These are phyloP conservation scores for Danio choprae DNA, from an alignment of 2,797 vertebrate species.

Conservation along the genomic window DNA sequence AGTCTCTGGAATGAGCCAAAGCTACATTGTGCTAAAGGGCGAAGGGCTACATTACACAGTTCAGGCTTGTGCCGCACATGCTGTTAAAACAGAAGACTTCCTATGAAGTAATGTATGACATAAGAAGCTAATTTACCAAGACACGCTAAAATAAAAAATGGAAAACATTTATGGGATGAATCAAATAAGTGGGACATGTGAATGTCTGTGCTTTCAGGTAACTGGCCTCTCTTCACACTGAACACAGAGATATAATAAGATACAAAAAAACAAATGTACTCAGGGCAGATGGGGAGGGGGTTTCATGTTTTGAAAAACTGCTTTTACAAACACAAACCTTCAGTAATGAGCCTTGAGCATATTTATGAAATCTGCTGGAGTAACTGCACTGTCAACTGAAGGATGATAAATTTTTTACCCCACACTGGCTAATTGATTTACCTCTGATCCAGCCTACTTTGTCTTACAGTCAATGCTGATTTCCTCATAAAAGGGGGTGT, in stretches of 20 bases:
- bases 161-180: not conserved
- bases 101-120: not conserved
- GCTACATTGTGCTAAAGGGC: not conserved
- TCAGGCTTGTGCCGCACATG: not conserved
- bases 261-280: not conserved
- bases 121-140: not conserved
- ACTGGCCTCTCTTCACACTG: not conserved
- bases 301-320: not conserved
- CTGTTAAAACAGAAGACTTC: not conserved
- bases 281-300: not conserved
- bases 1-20: no score
- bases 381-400: conserved; percentile 22
- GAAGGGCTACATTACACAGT: not conserved
- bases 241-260: not conserved
- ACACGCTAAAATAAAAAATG: not conserved
- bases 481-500: not conserved
- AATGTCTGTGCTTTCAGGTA: not conserved
- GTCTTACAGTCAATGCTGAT: conserved; percentile 30
- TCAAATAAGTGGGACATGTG: not conserved
- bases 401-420: conserved; percentile 44
- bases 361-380: conserved; percentile 10
- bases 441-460: conserved; percentile 5
- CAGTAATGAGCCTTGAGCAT: not conserved
- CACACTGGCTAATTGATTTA: conserved; percentile 45
- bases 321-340: conserved; percentile 6